Percentiles rank a stretch among this genome's conserved stretches.
Conservation (phyloP, 2,113 vertebrate genomes). For the Nothocercus nigrocapillus region DNA sequence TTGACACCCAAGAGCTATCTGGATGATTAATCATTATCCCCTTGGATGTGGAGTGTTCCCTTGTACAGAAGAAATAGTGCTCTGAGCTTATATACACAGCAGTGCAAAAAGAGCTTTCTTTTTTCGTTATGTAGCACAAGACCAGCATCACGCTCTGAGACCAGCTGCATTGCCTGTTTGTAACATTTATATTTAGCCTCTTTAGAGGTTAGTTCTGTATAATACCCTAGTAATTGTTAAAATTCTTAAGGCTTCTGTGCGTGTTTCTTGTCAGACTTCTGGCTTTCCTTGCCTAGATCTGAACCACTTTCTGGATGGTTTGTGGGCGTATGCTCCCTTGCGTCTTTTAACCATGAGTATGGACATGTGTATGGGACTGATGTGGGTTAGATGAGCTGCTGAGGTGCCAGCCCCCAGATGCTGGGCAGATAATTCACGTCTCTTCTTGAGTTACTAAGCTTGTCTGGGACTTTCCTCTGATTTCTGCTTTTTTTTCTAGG, state of each 20-base stretch:
- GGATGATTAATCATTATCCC: slow-evolving; percentile 31
- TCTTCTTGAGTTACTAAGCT: background rate
- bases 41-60: slow-evolving; percentile 7
- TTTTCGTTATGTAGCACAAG: background rate
- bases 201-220: background rate
- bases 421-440: background rate
- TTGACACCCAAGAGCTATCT: background rate
- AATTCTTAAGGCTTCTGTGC: background rate
- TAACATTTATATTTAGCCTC: background rate
- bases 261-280: background rate
- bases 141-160: background rate
- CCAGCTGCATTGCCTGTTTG: background rate
- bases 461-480: background rate
- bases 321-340: background rate
- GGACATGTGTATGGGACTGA: background rate
- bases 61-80: background rate
- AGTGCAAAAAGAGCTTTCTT: background rate
- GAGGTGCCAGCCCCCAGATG: background rate
- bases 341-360: background rate
- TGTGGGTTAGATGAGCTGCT: background rate
- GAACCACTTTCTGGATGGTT: background rate
- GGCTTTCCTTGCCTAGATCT: background rate
- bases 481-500: background rate
- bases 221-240: background rate
- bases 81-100: background rate